Conservation (phyloP, 2,113 vertebrate species). For the Tyrannus savana region DNA sequence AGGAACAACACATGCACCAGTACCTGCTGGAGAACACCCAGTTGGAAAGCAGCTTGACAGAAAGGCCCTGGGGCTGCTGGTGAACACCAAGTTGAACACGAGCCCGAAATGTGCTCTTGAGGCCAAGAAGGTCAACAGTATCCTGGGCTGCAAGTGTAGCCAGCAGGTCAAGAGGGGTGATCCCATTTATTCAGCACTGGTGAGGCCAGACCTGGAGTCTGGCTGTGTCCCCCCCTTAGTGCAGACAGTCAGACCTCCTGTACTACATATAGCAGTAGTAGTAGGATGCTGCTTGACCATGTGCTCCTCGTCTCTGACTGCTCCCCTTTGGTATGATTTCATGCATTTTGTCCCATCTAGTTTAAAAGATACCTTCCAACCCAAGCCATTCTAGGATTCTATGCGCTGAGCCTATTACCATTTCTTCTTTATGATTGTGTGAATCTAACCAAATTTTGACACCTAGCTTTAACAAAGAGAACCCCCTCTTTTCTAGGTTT, state of each 20-base stretch:
- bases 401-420: not conserved
- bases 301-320: not conserved
- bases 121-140: not conserved
- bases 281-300: not conserved
- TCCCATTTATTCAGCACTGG: not conserved
- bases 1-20: not conserved
- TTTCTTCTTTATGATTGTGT: not conserved
- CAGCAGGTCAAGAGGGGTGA: not conserved
- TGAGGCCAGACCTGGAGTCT: not conserved
- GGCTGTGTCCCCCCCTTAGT: not conserved
- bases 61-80: not conserved
- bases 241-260: not conserved
- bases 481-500: not conserved
- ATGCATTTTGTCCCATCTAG: not conserved
- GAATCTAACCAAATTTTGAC: not conserved
- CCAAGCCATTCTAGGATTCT: not conserved
- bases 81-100: not conserved
- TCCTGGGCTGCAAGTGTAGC: not conserved
- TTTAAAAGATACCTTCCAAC: not conserved
- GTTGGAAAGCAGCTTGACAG: not conserved
- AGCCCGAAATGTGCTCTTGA: not conserved
- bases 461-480: not conserved
- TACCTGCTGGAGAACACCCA: not conserved
- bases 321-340: not conserved
- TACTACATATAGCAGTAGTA: too few species aligned